Conservation (phyloP, 2,113 vertebrate genomes). For the Regulus satrapa region DNA sequence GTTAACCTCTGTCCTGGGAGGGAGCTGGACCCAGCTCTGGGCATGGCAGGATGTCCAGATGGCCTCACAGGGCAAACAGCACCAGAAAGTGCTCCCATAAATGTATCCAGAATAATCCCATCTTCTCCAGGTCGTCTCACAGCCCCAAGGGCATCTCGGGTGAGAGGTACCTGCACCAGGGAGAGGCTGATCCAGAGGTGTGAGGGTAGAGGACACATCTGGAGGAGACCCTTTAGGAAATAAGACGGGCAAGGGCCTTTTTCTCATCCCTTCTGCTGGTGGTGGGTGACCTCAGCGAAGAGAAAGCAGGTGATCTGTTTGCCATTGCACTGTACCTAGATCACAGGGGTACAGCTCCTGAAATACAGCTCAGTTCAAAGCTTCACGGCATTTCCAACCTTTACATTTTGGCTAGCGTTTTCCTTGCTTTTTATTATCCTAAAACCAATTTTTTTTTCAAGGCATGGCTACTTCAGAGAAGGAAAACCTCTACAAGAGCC, state of each 20-base stretch:
- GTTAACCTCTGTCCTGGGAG: background rate
- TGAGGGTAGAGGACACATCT: background rate
- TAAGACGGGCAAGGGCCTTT: background rate
- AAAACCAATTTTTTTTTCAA: background rate
- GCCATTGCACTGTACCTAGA: background rate
- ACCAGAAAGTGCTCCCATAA: background rate
- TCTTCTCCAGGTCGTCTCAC: background rate
- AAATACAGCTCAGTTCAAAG: background rate
- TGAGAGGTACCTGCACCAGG: background rate
- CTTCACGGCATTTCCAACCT: background rate
- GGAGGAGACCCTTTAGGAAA: background rate
- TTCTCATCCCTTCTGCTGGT: background rate
- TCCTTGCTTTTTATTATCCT: background rate
- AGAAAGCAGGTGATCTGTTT: background rate
- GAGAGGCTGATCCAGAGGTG: background rate
- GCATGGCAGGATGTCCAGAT: background rate
- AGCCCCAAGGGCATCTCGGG: accelerated
- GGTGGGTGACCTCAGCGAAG: background rate
- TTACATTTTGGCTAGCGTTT: background rate
- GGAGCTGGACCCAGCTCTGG: background rate
- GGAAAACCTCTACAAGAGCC: background rate
- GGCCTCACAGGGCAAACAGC: background rate
- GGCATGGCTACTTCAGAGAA: background rate
- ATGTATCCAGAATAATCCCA: background rate
- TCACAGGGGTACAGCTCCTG: background rate